Conservation (phyloP, 2,888 invertebrate genomes). For the Apantesis nais region DNA sequence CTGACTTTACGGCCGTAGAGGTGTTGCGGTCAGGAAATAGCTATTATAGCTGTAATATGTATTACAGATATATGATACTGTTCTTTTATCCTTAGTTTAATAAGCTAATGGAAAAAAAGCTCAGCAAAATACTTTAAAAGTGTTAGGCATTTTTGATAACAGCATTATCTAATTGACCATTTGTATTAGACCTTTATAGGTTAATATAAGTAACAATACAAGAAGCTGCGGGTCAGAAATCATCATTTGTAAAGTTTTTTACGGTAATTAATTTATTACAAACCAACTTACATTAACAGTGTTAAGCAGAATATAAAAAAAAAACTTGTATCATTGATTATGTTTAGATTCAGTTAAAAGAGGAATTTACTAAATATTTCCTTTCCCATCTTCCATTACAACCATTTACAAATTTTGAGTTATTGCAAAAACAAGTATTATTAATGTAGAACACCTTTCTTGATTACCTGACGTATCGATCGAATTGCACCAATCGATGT, state of each 20-base stretch:
- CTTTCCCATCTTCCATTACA: too few relatives aligned
- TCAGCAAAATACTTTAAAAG: background rate
- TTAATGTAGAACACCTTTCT: background rate
- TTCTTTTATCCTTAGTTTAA: constrained; percentile 18
- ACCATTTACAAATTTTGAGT: background rate
- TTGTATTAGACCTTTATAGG: background rate
- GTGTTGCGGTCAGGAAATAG: constrained; percentile 32
- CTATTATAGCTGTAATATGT: constrained; percentile 23
- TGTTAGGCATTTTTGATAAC: background rate
- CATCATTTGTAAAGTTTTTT: background rate
- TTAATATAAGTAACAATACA: background rate
- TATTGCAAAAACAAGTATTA: too few relatives aligned
- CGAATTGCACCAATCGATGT: background rate
- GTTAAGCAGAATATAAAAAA: background rate
- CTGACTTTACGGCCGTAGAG: constrained; percentile 40
- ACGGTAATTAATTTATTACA: background rate
- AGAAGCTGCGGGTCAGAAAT: background rate
- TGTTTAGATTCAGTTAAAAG: background rate
- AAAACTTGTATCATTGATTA: background rate
- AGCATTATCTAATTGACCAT: background rate
- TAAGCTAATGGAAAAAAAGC: background rate
- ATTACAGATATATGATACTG: constrained; percentile 30
- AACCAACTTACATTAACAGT: background rate
- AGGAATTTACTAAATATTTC: background rate
- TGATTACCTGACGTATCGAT: background rate